Evolutionary conservation across 1,140 invertebrate species (phyloP), one percentile per base, ranked within the genome.

Genomic region (Drosophila pectinifera): DNA sequence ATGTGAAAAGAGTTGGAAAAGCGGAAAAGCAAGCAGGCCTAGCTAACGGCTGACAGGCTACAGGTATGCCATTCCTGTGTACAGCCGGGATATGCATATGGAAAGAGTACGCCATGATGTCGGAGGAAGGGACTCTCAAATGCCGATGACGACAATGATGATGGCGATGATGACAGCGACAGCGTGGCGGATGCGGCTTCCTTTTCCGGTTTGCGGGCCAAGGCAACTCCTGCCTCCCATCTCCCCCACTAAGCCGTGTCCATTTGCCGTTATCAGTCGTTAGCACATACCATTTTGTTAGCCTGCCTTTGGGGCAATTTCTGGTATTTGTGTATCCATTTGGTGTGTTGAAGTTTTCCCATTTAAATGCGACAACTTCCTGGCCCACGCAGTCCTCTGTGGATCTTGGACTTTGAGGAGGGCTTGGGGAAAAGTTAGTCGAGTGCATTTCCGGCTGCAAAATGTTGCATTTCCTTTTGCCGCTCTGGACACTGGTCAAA

Each of bases 341-440:
- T 79, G 45, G 51, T 49, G 54, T 61, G 63, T 67, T 73, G 46
- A 82, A 82, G 73, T 82, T 82, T 82, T 82, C 80, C 61, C 73
- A 82, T 82, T 82, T 65, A 81, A 81, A 81, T 81, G 57, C 57
- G 54, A 82, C 68, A 78, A 74, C 79, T 82, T 82, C 79, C 79
- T 59, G 67, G 34, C n/a, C n/a, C n/a, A n/a, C n/a, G 38, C 74
- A 10, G 28, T 2, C 28, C 28, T 31, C 28, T 31, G 1, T 31
- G 28, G 10, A 31, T 31, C 72, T 76, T 54, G 58, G 46, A 80
- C 36, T 24, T 28, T 13, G 2, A 0, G 6, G 41, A 45, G 46
- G 58, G 14, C 14, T 8, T 20, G 26, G 54, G 48, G 36, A 74
- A 78, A 82, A 82, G 74, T 82, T 82, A 62, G 62, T 83, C 62